Evolutionary conservation across 1,140 invertebrate species (phyloP), one percentile per base, ranked within the genome.

Genomic region (Dinothrombium tinctorium): DNA sequence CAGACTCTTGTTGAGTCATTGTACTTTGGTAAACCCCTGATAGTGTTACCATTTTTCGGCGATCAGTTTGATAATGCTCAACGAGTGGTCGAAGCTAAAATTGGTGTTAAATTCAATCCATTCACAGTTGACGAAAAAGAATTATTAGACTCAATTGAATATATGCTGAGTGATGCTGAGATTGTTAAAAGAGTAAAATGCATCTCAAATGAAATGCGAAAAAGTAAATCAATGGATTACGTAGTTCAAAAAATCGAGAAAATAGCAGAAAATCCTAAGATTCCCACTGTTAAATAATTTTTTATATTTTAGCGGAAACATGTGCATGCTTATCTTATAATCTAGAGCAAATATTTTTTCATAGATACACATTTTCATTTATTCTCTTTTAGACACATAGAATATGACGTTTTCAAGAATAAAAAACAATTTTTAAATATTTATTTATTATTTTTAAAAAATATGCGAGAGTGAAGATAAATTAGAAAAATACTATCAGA

Each of bases 41-140:
- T 47, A 19, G 44, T 46, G 2, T 32, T 47, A 31, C 38, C 38
- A 2, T 20, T 47, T 9, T 47, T 40, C 37, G 37, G 21, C 12
- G 46, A 47, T 28, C 46, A 47, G 14, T 37, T 21, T 15, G 44
- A 43, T 22, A 46, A 46, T 35, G 40, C 40, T 20, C 40, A 43
- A 22, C 23, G 44, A 19, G 29, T 37, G n/a, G 20, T 12, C 2
- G 44, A 46, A 9, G 21, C 20, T 8, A 38, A 38, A 11, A 22
- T 28, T 20, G 44, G 44, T 2, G 24, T 5, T 7, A 6, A 23
- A 8, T 26, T 46, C 7, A 7, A 31, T 20, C 7, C 41, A 20
- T 42, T 24, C 22, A n/a, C 12, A 8, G 25, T 41, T 33, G 24
- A 20, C n/a, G 21, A 33, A 11, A 7, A 46, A 23, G 25, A 42